These are phyloP conservation scores for Heliangelus exortis DNA, from an alignment of 2,797 vertebrate genomes.

Conservation along the genomic window DNA sequence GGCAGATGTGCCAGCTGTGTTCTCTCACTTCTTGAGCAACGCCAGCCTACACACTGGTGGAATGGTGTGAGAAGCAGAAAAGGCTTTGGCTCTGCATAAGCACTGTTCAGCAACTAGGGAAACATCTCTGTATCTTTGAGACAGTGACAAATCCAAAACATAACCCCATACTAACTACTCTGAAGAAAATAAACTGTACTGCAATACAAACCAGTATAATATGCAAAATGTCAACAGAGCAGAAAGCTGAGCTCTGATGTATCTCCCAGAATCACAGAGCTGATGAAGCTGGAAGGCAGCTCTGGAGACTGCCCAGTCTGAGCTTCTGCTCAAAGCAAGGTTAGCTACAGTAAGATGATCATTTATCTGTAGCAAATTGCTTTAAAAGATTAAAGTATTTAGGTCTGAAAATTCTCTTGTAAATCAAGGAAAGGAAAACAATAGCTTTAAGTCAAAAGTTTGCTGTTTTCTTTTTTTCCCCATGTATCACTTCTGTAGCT, in stretches of 20 bases:
- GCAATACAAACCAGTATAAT: not conserved
- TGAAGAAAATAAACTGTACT: not conserved
- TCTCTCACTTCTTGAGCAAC: not conserved
- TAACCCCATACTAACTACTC: fast-evolving
- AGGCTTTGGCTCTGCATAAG: not conserved
- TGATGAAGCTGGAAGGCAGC: not conserved
- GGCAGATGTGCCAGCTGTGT: not conserved
- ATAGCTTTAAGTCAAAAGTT: not conserved
- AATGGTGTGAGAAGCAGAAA: not conserved
- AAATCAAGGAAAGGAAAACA: not conserved
- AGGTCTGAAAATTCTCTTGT: not conserved
- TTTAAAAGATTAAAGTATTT: not conserved
- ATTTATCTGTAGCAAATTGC: not conserved
- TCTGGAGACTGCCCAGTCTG: not conserved
- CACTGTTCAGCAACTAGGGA: not conserved
- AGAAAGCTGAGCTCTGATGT: not conserved
- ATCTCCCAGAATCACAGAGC: not conserved
- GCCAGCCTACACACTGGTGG: not conserved
- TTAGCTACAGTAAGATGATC: not conserved
- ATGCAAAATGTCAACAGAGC: not conserved
- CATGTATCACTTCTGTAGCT: not conserved
- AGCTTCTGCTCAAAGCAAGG: not conserved
- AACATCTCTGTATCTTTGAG: not conserved
- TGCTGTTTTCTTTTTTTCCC: not conserved
- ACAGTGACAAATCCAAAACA: not conserved